A percentile compares a stretch with the other conserved stretches of the same genome.
These are phyloP conservation scores for Aradus depressus DNA, from an alignment of 2,888 invertebrate genomes.

Conservation along the genomic window DNA sequence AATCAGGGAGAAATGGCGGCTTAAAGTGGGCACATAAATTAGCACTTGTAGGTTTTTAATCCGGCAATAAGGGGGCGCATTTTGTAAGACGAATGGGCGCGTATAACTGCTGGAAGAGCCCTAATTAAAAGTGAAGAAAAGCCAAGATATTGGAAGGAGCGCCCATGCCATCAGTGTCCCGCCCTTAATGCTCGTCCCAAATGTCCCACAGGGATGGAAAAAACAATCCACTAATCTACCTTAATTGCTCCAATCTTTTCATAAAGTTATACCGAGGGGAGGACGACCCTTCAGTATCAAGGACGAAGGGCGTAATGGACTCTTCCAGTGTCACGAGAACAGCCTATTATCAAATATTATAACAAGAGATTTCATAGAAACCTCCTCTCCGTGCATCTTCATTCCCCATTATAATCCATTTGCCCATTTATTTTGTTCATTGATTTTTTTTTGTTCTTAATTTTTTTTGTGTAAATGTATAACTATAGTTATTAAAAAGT, in stretches of 20 bases:
- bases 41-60: slow-evolving; percentile 29
- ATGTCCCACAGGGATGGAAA: slow-evolving; percentile 22
- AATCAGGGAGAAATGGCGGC: slow-evolving; percentile 14
- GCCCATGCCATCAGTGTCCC: slow-evolving; percentile 25
- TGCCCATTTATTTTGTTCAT: too few species aligned
- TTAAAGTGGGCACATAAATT: slow-evolving; percentile 26
- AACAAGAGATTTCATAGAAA: too few species aligned
- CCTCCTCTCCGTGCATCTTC: too few species aligned
- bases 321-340: too few species aligned
- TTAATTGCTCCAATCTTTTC: slow-evolving; percentile 20
- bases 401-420: too few species aligned
- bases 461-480: too few species aligned
- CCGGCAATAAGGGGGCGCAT: slow-evolving; percentile 25
- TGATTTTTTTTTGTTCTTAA: too few species aligned
- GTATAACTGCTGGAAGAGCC: slow-evolving; percentile 21
- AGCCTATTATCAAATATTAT: too few species aligned
- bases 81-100: slow-evolving; percentile 25
- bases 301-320: too few species aligned
- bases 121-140: slow-evolving; percentile 22
- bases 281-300: too few species aligned
- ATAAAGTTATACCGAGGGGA: too few species aligned
- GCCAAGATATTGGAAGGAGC: slow-evolving; percentile 16
- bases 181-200: slow-evolving; percentile 23
- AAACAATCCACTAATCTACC: slow-evolving; percentile 3
- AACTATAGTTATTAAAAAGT: too few species aligned